Base-by-base conservation (phyloP, 2,888 invertebrate species). In the Flabesymbios commensalis region DNA sequence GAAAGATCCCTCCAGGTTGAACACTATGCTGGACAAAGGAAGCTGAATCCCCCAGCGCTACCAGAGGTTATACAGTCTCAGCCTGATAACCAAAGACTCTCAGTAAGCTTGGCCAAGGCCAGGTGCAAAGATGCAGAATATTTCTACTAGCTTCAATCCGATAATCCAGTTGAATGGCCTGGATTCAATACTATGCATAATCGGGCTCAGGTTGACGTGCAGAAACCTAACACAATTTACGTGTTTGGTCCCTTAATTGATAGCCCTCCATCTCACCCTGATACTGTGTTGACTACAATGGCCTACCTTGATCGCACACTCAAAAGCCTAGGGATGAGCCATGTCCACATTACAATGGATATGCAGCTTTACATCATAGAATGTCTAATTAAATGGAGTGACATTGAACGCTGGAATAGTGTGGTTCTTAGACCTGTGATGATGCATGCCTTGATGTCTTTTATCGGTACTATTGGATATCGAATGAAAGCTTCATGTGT, bases 401-500 rank as follows among this genome's bases (percentile, higher is more conserved):
- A 33, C 14, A 1, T 29, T 1, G 31, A 47, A 5, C 14, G 32
- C 29, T 45, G 28, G 7, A 22, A 53, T 7, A 36, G 5, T 10
- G 24, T 53, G 5, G 22, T 36, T 19, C 53, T 53, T 32, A 5
- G 49, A 14, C 49, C 24, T 26, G 49, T 26, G 29, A 7, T 10
- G 10, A 26, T 17, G 49, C 49, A 41, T 41, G 26, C 28, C 22
- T n/a, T 45, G 17, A 19, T 7, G 56, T 45, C 47, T 4, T 56
- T 43, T 31, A 28, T 31, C 14, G 45, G 47, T 1, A 29, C 45
- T 29, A 56, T 56, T 31, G 55, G 58, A 26, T 33, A 41, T n/a
- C 58, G 43, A 3, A 60, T 60, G 60, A 52, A 45, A 14, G 36
- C 32, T 2, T 53, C 47, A 2, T 52, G 62, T 17, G 31, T 62